Evolutionary conservation across 2,113 vertebrate species (phyloP).

Genomic region (Indri indri): DNA sequence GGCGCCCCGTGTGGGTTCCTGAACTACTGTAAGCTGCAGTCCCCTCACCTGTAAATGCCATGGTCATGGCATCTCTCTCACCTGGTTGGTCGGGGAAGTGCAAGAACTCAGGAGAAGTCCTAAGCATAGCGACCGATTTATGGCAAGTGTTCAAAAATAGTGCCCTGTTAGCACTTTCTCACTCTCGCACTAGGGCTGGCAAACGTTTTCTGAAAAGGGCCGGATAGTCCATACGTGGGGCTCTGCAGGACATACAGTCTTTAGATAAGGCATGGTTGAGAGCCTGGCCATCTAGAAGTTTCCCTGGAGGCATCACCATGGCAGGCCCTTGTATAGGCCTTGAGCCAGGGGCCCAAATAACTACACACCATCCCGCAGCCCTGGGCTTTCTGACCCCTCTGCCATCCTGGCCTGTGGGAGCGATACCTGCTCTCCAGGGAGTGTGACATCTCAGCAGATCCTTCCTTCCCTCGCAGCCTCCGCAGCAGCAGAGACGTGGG

Average conservation of each 20-base stretch:
- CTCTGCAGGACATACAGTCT: not conserved
- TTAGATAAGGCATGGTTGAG: not conserved
- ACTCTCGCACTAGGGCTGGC: rapidly evolving
- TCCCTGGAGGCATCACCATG: not conserved
- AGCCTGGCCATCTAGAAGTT: not conserved
- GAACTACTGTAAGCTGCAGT: not conserved
- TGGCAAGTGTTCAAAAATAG: not conserved
- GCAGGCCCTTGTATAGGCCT: not conserved
- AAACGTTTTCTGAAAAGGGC: not conserved
- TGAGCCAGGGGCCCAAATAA: not conserved
- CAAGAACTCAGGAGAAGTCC: not conserved
- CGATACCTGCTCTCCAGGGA: not conserved
- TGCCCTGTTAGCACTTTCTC: not conserved
- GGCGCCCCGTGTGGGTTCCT: not conserved
- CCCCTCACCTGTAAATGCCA: not conserved
- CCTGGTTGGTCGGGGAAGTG: no score
- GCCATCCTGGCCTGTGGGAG: not conserved
- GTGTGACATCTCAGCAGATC: rapidly evolving
- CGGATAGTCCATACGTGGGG: not conserved
- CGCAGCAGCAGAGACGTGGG: not conserved
- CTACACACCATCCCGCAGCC: rapidly evolving
- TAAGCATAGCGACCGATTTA: not conserved
- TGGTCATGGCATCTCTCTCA: not conserved
- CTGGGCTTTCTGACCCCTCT: rapidly evolving
- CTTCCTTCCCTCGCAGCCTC: not conserved